Conservation (phyloP, 1,140 invertebrate species). For the Drosophila ambigua region DNA sequence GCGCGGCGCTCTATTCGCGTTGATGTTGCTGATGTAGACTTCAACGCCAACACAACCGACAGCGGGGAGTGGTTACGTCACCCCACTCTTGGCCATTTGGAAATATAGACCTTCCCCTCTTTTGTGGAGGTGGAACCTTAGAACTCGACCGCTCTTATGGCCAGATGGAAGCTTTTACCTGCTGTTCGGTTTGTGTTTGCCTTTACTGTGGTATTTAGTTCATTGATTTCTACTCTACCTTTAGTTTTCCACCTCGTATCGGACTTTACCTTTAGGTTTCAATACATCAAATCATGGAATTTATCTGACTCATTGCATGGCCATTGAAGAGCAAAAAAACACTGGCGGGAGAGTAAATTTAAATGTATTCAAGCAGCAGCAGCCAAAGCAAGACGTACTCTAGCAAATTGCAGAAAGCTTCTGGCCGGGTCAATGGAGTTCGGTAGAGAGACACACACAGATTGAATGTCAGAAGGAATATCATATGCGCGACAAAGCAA, state of each 20-base stretch:
- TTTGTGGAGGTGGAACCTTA: not conserved
- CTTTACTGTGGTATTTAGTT: constrained; percentile 42
- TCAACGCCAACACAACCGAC: too few species aligned
- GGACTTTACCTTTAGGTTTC: not conserved
- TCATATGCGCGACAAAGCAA: constrained; percentile 67
- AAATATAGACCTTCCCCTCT: too few species aligned
- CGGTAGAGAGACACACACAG: constrained; percentile 47
- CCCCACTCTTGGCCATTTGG: too few species aligned
- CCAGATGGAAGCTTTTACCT: constrained; percentile 24
- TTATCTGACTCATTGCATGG: constrained; percentile 45
- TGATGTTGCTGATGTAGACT: constrained; percentile 7
- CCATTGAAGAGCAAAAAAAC: constrained; percentile 34
- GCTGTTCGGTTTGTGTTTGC: constrained; percentile 17
- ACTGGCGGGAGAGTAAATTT: constrained; percentile 38
- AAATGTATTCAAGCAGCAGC: constrained; percentile 43
- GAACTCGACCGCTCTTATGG: too few species aligned
- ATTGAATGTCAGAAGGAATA: constrained; percentile 76
- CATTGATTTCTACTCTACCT: constrained; percentile 9
- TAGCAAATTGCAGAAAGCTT: constrained; percentile 53
- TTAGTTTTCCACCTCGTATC: not conserved
- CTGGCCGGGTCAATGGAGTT: constrained; percentile 59
- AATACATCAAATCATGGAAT: constrained; percentile 8
- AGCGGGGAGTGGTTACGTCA: too few species aligned
- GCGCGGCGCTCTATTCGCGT: constrained; percentile 16
- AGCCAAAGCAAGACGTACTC: constrained; percentile 48